Conservation (phyloP, 2,797 vertebrate genomes). For the Gastrophryne carolinensis region DNA sequence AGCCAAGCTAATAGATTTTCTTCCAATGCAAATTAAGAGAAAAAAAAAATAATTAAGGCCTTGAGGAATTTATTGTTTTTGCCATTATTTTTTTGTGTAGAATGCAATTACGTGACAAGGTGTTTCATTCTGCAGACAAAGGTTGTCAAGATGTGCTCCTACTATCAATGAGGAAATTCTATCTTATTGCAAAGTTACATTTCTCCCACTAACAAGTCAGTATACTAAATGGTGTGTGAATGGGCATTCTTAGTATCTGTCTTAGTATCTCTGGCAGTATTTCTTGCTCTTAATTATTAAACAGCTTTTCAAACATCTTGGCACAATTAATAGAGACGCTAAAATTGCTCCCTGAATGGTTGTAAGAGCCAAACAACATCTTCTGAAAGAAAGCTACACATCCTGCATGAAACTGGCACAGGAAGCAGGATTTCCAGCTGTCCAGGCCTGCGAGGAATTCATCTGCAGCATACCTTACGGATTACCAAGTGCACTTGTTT, state of each 20-base stretch:
- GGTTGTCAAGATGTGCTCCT: background rate
- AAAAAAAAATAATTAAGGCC: conserved; percentile 9
- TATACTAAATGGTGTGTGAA: conserved; percentile 37
- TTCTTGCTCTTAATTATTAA: conserved; percentile 54
- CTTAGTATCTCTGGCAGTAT: conserved; percentile 43
- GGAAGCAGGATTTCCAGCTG: conserved; percentile 61
- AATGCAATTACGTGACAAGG: background rate
- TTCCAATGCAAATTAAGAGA: background rate
- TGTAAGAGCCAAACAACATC: conserved; percentile 56
- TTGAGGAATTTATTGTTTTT: background rate
- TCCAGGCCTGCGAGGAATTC: conserved; percentile 62
- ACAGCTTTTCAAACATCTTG: conserved; percentile 55
- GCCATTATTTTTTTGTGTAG: background rate
- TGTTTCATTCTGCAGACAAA: background rate
- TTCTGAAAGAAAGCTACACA: conserved; percentile 52
- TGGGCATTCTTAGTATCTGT: conserved; percentile 41
- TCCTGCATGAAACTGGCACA: conserved; percentile 60
- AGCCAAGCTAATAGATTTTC: no score
- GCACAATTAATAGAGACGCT: conserved; percentile 55
- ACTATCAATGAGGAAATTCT: background rate
- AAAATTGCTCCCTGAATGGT: conserved; percentile 54
- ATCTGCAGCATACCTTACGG: conserved; percentile 61
- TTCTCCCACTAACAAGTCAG: conserved; percentile 33
- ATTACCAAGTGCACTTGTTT: conserved; percentile 51
- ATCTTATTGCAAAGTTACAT: conserved; percentile 24